Conservation (phyloP, 1,140 invertebrate genomes). For the Drosophila melanogaster region DNA sequence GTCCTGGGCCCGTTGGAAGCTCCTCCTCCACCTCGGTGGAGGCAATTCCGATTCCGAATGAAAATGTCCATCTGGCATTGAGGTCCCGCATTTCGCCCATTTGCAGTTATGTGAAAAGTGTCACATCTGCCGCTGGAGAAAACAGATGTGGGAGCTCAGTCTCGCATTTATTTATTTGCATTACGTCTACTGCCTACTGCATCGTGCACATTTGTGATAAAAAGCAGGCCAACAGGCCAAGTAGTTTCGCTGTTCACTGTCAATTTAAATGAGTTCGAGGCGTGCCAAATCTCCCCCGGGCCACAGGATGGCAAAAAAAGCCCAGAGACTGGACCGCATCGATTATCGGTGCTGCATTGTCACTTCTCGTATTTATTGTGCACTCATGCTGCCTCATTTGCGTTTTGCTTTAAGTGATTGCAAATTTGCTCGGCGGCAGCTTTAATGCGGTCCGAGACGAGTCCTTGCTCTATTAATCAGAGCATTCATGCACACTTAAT, state of each 20-base stretch:
- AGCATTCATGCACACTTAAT: slow-evolving; percentile 73
- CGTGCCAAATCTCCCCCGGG: slow-evolving; percentile 35
- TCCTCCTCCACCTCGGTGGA: slow-evolving; percentile 1
- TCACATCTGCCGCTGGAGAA: slow-evolving; percentile 44
- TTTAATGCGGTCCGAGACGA: slow-evolving; percentile 43
- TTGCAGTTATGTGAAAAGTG: slow-evolving; percentile 60
- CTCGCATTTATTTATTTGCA: slow-evolving; percentile 62
- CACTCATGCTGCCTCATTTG: slow-evolving; percentile 42
- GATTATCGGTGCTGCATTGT: slow-evolving; percentile 50
- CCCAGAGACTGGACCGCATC: slow-evolving; percentile 12
- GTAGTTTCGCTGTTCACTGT: slow-evolving; percentile 24
- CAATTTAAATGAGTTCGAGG: slow-evolving; percentile 50
- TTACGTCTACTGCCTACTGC: slow-evolving; percentile 58
- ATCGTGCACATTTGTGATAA: slow-evolving; percentile 50
- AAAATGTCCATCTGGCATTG: slow-evolving; percentile 46
- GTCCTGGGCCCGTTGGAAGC: neutral
- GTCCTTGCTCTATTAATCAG: slow-evolving; percentile 63
- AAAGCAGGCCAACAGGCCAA: slow-evolving; percentile 42
- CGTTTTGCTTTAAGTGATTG: slow-evolving; percentile 53
- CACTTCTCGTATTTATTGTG: slow-evolving; percentile 58
- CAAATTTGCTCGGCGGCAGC: slow-evolving; percentile 31
- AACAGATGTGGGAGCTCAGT: slow-evolving; percentile 50
- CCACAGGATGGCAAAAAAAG: neutral
- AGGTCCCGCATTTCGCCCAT: slow-evolving; percentile 31
- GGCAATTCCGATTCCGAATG: slow-evolving; percentile 33